Base-by-base conservation (phyloP, 1,140 invertebrate species). In the Drosophila subobscura region DNA sequence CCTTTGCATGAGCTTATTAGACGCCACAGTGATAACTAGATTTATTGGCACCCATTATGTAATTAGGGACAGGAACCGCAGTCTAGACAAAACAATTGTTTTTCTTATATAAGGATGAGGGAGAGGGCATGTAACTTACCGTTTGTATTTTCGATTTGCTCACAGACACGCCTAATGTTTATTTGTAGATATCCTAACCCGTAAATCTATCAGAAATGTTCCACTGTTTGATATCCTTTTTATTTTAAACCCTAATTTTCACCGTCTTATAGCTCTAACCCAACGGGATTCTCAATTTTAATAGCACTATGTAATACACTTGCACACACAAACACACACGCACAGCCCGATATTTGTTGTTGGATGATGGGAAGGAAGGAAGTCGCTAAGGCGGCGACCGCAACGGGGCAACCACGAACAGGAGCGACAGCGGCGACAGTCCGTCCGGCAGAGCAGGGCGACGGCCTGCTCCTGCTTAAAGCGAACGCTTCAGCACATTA, bases 401-500 rank as follows among this genome's bases (percentile, higher is more conserved):
- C 45, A 50, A 50, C 45, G 33, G 33, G 33, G 33, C 33, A 37
- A 37, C 25, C 33, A 37, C 33, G 33, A 10, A 4, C 8, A 4
- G 66, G 49, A 56, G 57, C 56, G 33, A 64, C 68, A 50, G 53
- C 40, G 50, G 68, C 72, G 41, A 20, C 56, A 8, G 33, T 37
- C 33, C 33, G 33, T 37, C 33, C 33, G 33, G 33, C 33, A 37
- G 33, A 29, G 56, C 44, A 51, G 23, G 44, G 16, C 53, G 50
- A 42, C 64, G 47, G 51, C 61, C 54, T 72, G 46, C 57, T 60
- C 54, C 72, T 58, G 50, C 68, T 91, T 91, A 91, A 49, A 91
- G 89, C 58, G 89, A 91, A 57, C 89, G 81, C 79, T 91, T 91
- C 8, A 91, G 74, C 45, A 91, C 89, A 53, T 91, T 89, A 20